Evolutionary conservation across 2,888 invertebrate species (phyloP).

Genomic region (Cancer borealis): DNA sequence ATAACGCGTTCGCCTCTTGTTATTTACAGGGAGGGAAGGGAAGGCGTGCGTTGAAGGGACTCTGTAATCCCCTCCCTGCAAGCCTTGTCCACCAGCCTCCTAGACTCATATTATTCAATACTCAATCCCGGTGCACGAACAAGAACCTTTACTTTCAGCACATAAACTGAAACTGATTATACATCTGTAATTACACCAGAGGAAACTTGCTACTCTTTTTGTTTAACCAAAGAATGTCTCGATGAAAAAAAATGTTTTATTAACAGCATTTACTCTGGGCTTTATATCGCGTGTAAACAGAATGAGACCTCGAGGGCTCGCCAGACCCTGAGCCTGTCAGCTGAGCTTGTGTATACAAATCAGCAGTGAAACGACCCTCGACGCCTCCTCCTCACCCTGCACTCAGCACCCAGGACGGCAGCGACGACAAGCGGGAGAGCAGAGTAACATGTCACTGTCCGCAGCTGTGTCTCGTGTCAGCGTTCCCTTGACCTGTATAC

Average conservation of each 20-base stretch:
- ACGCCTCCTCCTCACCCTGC: background rate
- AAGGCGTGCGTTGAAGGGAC: background rate
- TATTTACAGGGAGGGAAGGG: constrained; percentile 30
- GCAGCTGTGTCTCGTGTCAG: background rate
- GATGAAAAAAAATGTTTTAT: background rate
- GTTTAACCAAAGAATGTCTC: background rate
- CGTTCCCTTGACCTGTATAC: background rate
- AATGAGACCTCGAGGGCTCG: background rate
- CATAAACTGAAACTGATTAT: background rate
- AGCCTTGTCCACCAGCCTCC: background rate
- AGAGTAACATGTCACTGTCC: constrained; percentile 36
- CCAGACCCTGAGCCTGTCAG: constrained; percentile 22
- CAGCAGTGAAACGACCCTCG: background rate
- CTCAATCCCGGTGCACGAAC: background rate
- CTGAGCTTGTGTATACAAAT: constrained; percentile 46
- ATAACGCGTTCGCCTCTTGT: constrained; percentile 36
- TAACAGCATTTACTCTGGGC: background rate
- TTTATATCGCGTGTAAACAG: constrained; percentile 7
- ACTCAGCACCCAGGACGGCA: constrained; percentile 11
- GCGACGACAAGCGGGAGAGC: background rate
- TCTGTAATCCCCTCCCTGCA: background rate
- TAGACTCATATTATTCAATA: background rate
- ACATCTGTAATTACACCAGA: background rate
- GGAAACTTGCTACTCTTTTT: background rate
- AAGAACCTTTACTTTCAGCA: background rate